Percentiles rank a stretch among this genome's conserved stretches.
Evolutionary conservation across 2,888 invertebrate genomes (phyloP).

Genomic region (Schizaphis graminum): DNA sequence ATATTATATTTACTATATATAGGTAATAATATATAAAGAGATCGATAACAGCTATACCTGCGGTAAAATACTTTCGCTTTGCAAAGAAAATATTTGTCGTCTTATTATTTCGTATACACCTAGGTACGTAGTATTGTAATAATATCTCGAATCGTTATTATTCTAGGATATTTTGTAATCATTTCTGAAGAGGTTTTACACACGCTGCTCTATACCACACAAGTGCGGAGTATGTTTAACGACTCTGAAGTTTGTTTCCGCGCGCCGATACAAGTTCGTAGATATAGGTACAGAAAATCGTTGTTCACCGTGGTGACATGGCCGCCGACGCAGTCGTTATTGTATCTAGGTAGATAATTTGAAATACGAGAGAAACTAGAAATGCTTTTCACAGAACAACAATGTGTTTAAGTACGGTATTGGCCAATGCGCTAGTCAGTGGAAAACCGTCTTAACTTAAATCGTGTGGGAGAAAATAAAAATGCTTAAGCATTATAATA

Average conservation of each 20-base stretch:
- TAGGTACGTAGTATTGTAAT: background rate
- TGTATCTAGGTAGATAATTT: background rate
- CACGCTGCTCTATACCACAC: background rate
- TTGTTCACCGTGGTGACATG: background rate
- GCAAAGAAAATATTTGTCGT: slow-evolving; percentile 44
- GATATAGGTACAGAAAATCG: background rate
- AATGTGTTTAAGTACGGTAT: background rate
- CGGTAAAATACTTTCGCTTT: background rate
- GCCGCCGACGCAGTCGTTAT: background rate
- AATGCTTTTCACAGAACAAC: background rate
- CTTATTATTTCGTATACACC: background rate
- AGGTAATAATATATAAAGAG: background rate
- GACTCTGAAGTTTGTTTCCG: background rate
- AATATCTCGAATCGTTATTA: background rate
- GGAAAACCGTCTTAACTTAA: background rate
- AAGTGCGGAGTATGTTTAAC: background rate
- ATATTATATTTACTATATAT: background rate
- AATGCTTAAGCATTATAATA: background rate
- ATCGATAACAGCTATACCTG: background rate
- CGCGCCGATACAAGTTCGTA: background rate
- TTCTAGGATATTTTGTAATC: slow-evolving; percentile 12
- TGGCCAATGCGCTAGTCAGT: background rate
- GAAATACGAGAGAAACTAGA: background rate
- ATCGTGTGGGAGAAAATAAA: background rate
- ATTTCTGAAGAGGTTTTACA: background rate